Base-by-base conservation (phyloP, 2,797 vertebrate genomes). In the Myotis planiceps region DNA sequence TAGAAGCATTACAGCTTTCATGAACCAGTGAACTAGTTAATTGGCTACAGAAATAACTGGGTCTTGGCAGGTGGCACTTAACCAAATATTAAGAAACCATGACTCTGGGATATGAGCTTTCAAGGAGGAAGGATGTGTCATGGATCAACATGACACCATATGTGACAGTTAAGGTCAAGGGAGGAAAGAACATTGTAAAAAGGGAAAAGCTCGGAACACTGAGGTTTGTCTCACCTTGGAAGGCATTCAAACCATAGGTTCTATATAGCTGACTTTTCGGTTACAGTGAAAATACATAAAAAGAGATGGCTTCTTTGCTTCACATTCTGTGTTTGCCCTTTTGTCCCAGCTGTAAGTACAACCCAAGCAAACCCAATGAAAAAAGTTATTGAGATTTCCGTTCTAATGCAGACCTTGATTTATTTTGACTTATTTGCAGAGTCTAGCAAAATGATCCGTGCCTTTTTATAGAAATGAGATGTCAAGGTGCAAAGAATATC, bases 1-100 rank as follows among this genome's bases (percentile, higher is more conserved):
- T 93, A 96, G 90, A 96, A 97, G 87, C 12, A 53, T 66, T 58
- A 90, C 82, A 72, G 23, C 7, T 53, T 60, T 93, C 86, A 90
- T 42, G 80, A 97, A 87, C 94, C 95, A 96, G 88, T 88, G 96
- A 97, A 96, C 53, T 89, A 94, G 88, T 69, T 97, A 95, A 97
- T 86, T 90, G 92, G 37, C 76, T 96, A 90, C 90, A 87, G 51
- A 90, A 95, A 94, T 96, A 95, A 78, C 91, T 97, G 42, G 45
- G 39, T 95, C 45, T 81, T 95, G 34, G 69, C 79, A 96, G n/a
- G 76, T 83, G 92, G 71, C 60, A 39, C 68, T 94, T 91, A 96
- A 79, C 81, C 91, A 96, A 97, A 96, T 97, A 97, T 96, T 94
- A 91, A 95, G 83, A 93, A 93, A 95, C 80, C 72, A 68, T 23